Conservation (phyloP, 2,797 vertebrate species). For the Gymnocypris eckloni region DNA sequence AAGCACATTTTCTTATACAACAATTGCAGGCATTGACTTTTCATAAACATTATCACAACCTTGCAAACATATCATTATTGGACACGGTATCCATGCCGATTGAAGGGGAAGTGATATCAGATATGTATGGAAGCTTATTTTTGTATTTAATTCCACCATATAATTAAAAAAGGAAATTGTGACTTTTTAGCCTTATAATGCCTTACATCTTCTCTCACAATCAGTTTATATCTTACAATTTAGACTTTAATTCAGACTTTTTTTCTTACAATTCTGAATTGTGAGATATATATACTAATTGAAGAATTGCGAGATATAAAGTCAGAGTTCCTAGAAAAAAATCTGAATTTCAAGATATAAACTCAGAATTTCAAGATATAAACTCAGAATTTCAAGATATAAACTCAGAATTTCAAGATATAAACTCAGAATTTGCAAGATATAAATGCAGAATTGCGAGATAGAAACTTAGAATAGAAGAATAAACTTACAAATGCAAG, state of each 20-base stretch:
- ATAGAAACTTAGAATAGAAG: background rate
- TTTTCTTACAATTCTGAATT: background rate
- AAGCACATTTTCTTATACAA: conserved; percentile 34
- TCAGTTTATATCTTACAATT: too few relatives aligned
- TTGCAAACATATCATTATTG: conserved; percentile 6
- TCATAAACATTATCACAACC: conserved; percentile 24
- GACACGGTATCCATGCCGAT: background rate
- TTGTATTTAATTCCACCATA: background rate
- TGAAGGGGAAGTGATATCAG: conserved; percentile 30
- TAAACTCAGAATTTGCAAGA: background rate
- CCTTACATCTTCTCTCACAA: background rate
- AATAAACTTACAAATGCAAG: too few relatives aligned
- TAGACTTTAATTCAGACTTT: background rate
- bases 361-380: background rate
- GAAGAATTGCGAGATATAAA: background rate
- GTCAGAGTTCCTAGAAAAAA: background rate
- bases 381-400: background rate
- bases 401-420: background rate
- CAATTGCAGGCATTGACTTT: conserved; percentile 36
- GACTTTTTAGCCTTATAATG: background rate
- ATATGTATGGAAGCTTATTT: conserved; percentile 8
- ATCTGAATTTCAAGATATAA: background rate
- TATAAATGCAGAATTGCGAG: background rate
- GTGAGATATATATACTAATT: background rate
- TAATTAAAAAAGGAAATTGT: background rate